Conservation (phyloP, 2,888 invertebrate genomes). For the Drosophila pegasa region DNA sequence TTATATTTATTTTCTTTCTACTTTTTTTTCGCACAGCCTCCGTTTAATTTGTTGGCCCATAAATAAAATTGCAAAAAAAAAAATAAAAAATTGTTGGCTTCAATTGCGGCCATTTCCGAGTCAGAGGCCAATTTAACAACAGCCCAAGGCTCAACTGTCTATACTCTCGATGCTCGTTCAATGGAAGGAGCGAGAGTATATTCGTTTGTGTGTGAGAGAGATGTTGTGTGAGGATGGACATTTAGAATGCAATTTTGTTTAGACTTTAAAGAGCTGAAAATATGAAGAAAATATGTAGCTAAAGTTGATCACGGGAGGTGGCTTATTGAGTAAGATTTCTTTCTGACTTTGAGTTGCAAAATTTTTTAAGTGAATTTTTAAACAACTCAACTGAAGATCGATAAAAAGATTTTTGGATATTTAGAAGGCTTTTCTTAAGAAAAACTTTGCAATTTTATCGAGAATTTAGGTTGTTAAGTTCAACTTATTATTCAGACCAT, state of each 20-base stretch:
- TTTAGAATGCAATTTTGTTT: background rate
- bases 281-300: background rate
- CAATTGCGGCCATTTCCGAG: constrained; percentile 65
- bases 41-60: constrained; percentile 59
- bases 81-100: constrained; percentile 46
- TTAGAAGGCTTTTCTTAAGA: too few relatives aligned
- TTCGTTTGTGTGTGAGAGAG: constrained; percentile 1
- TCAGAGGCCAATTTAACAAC: constrained; percentile 42
- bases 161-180: background rate
- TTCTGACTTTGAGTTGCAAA: background rate
- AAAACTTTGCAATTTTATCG: too few relatives aligned
- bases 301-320: background rate
- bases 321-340: background rate
- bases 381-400: background rate
- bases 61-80: constrained; percentile 47
- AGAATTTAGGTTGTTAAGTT: too few relatives aligned
- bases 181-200: background rate
- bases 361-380: background rate
- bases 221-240: background rate
- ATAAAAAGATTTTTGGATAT: too few relatives aligned
- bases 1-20: constrained; percentile 2
- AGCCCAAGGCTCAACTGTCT: constrained; percentile 26
- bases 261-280: background rate
- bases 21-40: constrained; percentile 4
- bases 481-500: too few relatives aligned